A percentile compares a stretch with the other conserved stretches of the same genome.
Evolutionary conservation across 2,113 vertebrate species (phyloP).

Genomic region (Bubo scandiacus): DNA sequence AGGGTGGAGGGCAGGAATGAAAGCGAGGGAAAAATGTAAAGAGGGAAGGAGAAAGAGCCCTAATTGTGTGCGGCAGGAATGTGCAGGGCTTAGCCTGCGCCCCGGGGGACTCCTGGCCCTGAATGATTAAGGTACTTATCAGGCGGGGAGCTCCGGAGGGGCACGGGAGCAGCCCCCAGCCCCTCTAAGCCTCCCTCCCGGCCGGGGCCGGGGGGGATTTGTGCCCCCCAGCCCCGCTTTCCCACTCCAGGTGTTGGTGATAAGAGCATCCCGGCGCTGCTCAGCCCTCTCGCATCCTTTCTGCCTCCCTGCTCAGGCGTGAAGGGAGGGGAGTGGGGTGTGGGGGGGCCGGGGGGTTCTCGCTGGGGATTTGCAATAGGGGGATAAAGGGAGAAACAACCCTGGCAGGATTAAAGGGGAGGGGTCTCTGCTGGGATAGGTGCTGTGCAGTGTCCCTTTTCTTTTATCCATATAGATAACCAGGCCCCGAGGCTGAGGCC

Average conservation of each 20-base stretch:
- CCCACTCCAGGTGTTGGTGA: slow-evolving; percentile 45
- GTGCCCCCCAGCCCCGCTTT: neutral
- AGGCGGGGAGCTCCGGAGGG: slow-evolving; percentile 39
- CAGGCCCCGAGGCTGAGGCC: slow-evolving; percentile 70
- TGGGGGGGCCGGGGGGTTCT: neutral
- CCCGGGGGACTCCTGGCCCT: slow-evolving; percentile 48
- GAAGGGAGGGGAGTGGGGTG: neutral
- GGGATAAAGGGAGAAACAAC: slow-evolving; percentile 56
- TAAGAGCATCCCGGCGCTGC: neutral
- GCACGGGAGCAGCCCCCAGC: slow-evolving; percentile 5
- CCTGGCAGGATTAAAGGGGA: slow-evolving; percentile 54
- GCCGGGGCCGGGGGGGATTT: neutral
- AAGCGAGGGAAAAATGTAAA: neutral
- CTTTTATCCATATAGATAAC: slow-evolving; percentile 67
- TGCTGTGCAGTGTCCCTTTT: slow-evolving; percentile 39
- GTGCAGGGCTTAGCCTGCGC: slow-evolving; percentile 1
- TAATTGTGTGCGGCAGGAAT: slow-evolving; percentile 41
- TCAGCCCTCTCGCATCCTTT: neutral
- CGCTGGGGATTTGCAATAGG: neutral
- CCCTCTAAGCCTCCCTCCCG: slow-evolving; percentile 11
- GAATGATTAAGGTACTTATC: slow-evolving; percentile 46
- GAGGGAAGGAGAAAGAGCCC: neutral
- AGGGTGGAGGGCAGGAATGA: neutral
- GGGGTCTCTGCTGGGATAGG: slow-evolving; percentile 48
- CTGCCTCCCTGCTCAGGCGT: neutral